A percentile compares a stretch with the other conserved stretches of the same genome.
Evolutionary conservation across 2,113 vertebrate species (phyloP).

Genomic region (Chamaea fasciata): DNA sequence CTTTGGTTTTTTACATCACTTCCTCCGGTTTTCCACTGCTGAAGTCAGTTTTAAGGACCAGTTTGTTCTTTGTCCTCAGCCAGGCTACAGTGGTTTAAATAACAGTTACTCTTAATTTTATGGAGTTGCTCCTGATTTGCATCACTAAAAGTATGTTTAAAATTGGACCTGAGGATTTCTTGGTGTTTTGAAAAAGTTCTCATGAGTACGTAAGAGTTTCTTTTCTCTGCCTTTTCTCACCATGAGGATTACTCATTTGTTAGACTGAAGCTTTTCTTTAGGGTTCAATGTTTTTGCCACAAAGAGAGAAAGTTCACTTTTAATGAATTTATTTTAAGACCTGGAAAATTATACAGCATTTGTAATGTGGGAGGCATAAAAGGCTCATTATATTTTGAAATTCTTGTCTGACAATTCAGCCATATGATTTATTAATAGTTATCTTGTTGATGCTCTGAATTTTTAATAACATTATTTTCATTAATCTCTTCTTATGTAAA

Average conservation of each 20-base stretch:
- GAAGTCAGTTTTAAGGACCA: neutral
- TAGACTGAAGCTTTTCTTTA: slow-evolving; percentile 49
- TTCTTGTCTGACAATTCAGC: slow-evolving; percentile 69
- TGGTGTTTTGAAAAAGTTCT: slow-evolving; percentile 21
- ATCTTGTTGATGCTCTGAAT: slow-evolving; percentile 71
- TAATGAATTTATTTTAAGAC: slow-evolving; percentile 56
- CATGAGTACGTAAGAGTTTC: neutral
- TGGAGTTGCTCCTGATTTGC: slow-evolving; percentile 29
- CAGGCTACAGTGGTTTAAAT: neutral
- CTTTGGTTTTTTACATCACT: neutral
- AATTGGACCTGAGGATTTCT: slow-evolving; percentile 33
- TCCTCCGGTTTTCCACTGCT: neutral
- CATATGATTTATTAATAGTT: slow-evolving; percentile 74
- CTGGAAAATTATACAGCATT: slow-evolving; percentile 59
- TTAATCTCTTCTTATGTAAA: slow-evolving; percentile 70
- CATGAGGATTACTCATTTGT: slow-evolving; percentile 9
- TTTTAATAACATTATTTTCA: slow-evolving; percentile 73
- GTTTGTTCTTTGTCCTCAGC: neutral
- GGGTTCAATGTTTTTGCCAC: slow-evolving; percentile 49
- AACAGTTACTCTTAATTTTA: slow-evolving; percentile 20
- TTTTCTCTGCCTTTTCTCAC: slow-evolving; percentile 2
- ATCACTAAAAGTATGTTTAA: slow-evolving; percentile 20
- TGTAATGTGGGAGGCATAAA: slow-evolving; percentile 66
- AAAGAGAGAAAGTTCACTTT: slow-evolving; percentile 60
- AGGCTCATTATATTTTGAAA: slow-evolving; percentile 69